A percentile compares a stretch with the other conserved stretches of the same genome.
Evolutionary conservation across 2,888 invertebrate genomes (phyloP).

Genomic region (Maniola hyperantus): DNA sequence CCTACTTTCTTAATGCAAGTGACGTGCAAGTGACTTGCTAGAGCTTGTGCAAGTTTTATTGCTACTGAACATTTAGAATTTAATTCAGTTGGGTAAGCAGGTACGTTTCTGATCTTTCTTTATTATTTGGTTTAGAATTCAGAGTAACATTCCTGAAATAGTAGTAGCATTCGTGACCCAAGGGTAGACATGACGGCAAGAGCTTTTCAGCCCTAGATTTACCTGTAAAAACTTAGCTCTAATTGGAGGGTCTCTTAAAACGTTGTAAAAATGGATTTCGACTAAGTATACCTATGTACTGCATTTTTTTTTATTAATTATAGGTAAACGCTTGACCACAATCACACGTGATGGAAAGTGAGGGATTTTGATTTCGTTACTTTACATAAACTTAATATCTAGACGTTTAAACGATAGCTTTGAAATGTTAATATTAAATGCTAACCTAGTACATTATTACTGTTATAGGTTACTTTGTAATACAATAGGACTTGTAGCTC

Average conservation of each 20-base stretch:
- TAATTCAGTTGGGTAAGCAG: background rate
- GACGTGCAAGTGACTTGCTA: too few species aligned
- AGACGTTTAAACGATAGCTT: too few species aligned
- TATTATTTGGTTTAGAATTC: background rate
- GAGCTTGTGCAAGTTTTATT: too few species aligned
- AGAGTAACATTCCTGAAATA: background rate
- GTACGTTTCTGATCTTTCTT: background rate
- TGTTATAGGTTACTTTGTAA: background rate
- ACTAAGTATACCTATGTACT: too few species aligned
- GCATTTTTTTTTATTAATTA: too few species aligned
- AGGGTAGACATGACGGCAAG: constrained; percentile 5
- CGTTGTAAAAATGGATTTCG: too few species aligned
- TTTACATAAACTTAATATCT: too few species aligned
- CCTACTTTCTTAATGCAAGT: too few species aligned
- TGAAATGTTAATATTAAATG: background rate
- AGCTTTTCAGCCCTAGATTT: background rate
- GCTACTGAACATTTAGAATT: too few species aligned
- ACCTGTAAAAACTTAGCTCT: background rate
- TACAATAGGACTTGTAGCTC: background rate
- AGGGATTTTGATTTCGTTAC: too few species aligned
- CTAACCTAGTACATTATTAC: background rate
- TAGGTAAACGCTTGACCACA: too few species aligned
- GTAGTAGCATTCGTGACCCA: background rate
- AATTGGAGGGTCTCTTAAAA: background rate
- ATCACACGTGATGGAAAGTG: too few species aligned